Base-by-base conservation (phyloP, 1,140 invertebrate genomes). In the Drosophila insularis region DNA sequence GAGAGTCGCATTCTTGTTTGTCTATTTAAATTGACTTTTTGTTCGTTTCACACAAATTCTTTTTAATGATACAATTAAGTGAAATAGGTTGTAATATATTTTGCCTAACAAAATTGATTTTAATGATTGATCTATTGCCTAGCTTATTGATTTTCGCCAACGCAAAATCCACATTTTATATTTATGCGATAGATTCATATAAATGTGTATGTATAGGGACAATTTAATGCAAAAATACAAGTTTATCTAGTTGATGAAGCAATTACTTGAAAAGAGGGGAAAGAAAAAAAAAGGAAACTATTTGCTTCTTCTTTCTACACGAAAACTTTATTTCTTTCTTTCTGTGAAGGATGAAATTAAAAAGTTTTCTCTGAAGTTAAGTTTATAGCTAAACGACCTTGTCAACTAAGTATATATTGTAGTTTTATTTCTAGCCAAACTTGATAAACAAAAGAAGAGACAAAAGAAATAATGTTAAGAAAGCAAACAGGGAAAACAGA, bases 301-400 rank as follows among this genome's bases (percentile, higher is more conserved):
- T 50, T 50, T 8, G 43, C 43, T 43, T 13, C 40, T 43, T 43
- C 40, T 43, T 43, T 43, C n/a, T 21, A 21, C 17, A n/a, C 73
- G 50, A 69, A 54, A 76, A 76, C 73, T 76, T 76, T 55, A 23
- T 11, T 55, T 40, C 73, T 76, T 76, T 55, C 32, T 13, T 55
- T 40, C 68, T 55, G 40, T 74, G 58, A 59, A 75, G 73, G 72
- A 75, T 76, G 73, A 76, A 76, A 76, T 76, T 76, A 76, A 76
- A 76, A 76, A 76, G 54, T 76, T 69, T 69, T 58, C 23, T 56
- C 27, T 4, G 56, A 59, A 73, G 56, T 40, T 65, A 62, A 53
- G 53, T 63, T 74, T 50, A 64, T 74, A 64, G 54, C 73, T 60
- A 76, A 76, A 76, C 73, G 73, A 76, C 72, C 73, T 76, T 76